Evolutionary conservation across 2,888 invertebrate genomes (phyloP), one percentile per base, ranked within the genome.

Genomic region (Orthosia gracilis): DNA sequence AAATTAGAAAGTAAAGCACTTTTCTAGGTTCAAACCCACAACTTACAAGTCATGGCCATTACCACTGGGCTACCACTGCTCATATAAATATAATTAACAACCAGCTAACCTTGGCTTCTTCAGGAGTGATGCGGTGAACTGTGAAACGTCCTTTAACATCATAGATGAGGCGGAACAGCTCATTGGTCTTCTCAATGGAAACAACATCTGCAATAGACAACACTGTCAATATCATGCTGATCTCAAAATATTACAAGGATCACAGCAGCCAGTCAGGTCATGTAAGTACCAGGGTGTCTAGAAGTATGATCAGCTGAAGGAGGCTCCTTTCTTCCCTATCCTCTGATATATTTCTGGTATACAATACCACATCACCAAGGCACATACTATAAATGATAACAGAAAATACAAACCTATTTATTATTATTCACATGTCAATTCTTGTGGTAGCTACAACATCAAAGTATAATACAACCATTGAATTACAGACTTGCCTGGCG

Each of bases 131-230:
- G 90, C 99, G 98, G 95, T 99, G 99, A 86, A 99, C 98, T 86
- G 99, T 98, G 96, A 99, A 99, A 90, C 99, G 98, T 80, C 99
- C 99, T 96, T 99, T 99, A 59, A 99, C 99, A 95, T 99, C 99
- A 95, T 99, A 99, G 92, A 99, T 98, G 88, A 99, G 97, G 87
- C 99, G 98, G 98, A 99, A 99, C 94, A 98, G 97, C 97, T 99
- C 99, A 89, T 98, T 98, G 79, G 99, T 99, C 97, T 99, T 99
- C 91, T 99, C 99, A 96, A 99, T 99, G 76, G 98, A 98, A 85
- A 99, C 98, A 79, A 99, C 99, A 98, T 99, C 99, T 99, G 95
- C 5, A 97, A 97, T 69, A 76, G 66, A 45, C 71, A 79, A 76
- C 9, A 76, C 18, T 18, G n/a, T 45, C 50, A 55, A 31, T 18